Conservation (phyloP, 1,140 invertebrate species). For the Zaprionus ornatus region DNA sequence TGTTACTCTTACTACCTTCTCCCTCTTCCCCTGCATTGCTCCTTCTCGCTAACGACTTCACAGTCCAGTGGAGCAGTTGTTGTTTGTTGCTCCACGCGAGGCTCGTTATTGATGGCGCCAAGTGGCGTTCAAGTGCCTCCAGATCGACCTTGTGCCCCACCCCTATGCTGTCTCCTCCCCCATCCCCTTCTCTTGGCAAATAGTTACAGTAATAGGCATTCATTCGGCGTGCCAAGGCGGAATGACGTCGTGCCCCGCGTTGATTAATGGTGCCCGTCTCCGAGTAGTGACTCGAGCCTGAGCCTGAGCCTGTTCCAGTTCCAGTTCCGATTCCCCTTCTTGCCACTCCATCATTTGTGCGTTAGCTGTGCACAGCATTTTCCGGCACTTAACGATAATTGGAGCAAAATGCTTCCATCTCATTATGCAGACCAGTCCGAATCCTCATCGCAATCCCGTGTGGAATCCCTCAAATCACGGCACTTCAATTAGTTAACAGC, state of each 20-base stretch:
- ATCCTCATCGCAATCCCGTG: background rate
- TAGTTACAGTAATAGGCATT: conserved; percentile 64
- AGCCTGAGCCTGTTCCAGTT: conserved; percentile 11
- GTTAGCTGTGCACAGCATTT: conserved; percentile 66
- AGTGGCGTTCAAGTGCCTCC: conserved; percentile 44
- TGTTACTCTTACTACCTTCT: background rate
- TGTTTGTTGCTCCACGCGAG: conserved; percentile 61
- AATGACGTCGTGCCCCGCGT: conserved; percentile 60
- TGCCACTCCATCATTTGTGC: conserved; percentile 50
- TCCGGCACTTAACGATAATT: conserved; percentile 79
- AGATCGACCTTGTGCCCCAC: conserved; percentile 64
- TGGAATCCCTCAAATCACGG: conserved; percentile 60
- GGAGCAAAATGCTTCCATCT: conserved; percentile 74
- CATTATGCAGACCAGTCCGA: conserved; percentile 62
- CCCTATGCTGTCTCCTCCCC: background rate
- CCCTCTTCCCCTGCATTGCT: background rate
- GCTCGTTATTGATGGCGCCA: conserved; percentile 73
- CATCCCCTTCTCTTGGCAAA: conserved; percentile 12
- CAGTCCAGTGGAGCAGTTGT: conserved; percentile 36
- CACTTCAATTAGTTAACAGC: conserved; percentile 74
- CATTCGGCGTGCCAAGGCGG: conserved; percentile 66
- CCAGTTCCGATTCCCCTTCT: conserved; percentile 22
- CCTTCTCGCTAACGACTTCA: conserved; percentile 40
- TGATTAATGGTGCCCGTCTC: conserved; percentile 68
- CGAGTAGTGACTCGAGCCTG: conserved; percentile 22